These are phyloP conservation scores for Aporrectodea caliginosa DNA, from an alignment of 1,140 invertebrate species.

Conservation along the genomic window DNA sequence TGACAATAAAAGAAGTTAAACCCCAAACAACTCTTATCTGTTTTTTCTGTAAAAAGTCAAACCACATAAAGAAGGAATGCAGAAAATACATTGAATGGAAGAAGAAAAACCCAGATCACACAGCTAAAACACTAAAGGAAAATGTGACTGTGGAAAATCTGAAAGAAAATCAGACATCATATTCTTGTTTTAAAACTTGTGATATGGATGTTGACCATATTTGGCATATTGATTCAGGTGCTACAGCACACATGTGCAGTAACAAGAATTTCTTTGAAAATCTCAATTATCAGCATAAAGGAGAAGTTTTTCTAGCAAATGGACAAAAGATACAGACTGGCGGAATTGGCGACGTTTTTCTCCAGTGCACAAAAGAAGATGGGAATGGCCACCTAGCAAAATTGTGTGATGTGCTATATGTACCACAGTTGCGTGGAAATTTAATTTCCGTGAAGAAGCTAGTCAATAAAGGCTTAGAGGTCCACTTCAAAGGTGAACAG, in stretches of 20 bases:
- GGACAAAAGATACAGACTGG: neutral
- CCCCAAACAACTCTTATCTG: neutral
- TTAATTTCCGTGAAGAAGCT: constrained; percentile 25
- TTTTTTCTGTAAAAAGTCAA: neutral
- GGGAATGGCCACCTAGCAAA: neutral
- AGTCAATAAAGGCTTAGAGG: neutral
- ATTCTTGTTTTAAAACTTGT: neutral
- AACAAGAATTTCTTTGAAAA: constrained; percentile 6
- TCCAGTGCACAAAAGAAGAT: neutral
- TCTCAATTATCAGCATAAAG: constrained; percentile 2
- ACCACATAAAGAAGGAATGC: neutral
- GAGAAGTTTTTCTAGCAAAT: neutral
- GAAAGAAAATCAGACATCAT: neutral
- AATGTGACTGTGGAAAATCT: neutral
- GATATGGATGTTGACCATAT: neutral
- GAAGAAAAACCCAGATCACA: neutral
- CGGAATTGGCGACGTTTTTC: constrained; percentile 9
- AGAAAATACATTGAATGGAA: neutral
- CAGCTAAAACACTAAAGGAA: neutral
- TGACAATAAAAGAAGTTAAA: neutral
- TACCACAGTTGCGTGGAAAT: constrained; percentile 24
- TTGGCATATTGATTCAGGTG: constrained; percentile 27
- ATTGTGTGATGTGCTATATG: constrained; percentile 24
- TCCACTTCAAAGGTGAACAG: constrained; percentile 6
- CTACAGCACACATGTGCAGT: constrained; percentile 15